Evolutionary conservation across 2,888 invertebrate species (phyloP), one percentile per base, ranked within the genome.

Genomic region (Andricus quercusramuli): DNA sequence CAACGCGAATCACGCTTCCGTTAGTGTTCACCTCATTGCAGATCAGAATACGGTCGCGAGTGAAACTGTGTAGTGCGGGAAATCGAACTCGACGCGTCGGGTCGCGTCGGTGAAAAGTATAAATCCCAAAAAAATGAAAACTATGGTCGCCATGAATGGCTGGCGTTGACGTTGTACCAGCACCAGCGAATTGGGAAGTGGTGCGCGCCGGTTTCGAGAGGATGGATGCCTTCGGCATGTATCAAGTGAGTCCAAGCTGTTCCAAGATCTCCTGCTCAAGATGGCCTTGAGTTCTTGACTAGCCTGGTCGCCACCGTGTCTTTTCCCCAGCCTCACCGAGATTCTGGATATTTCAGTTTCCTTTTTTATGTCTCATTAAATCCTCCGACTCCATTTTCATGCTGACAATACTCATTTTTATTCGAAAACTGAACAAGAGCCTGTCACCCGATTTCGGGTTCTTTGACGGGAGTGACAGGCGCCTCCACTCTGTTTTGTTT

Each of bases 161-260:
- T 80, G 66, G 32, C 56, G 77, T 47, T 62, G 74, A 79, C 79
- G 65, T 62, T 41, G 41, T 41, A 41, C 41, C 13, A 44, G 17
- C 17, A 79, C 64, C 74, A 65, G 44, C 20, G 68, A 66, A 77
- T 37, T 66, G 77, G 25, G 78, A 78, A 80, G n/a, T 51, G 68
- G 79, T 66, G 47, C n/a, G 56, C 74, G 56, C 74, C 82, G 83
- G 79, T 82, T 64, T 51, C 74, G 70, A 51, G 82, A 89, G 84
- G 88, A 92, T 92, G 92, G 92, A 92, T 90, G 90, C 92, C 88
- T 92, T 89, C 88, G 91, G 92, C 89, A 91, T 92, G 89, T 92
- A 91, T 84, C 92, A 92, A 92, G 92, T 92, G 91, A 92, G 92
- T 92, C 81, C 68, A 51, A 74, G 25, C 80, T 68, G 80, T 25